Conservation (phyloP, 1,140 invertebrate species). For the Vollenhovia emeryi region DNA sequence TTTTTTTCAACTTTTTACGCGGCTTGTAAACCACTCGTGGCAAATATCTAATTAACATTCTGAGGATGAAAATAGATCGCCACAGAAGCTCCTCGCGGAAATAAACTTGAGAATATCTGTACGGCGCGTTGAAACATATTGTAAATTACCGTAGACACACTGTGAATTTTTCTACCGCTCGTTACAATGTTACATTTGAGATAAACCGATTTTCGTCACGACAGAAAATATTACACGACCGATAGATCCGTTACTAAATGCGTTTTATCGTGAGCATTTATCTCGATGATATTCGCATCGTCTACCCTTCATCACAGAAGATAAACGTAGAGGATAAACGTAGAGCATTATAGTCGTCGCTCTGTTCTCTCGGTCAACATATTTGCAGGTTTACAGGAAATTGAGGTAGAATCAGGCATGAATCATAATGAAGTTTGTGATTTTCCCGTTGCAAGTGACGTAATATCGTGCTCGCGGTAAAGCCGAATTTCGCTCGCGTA, state of each 20-base stretch:
- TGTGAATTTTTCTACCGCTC: neutral
- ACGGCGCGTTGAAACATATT: neutral
- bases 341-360: slow-evolving; percentile 22
- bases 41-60: neutral
- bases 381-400: slow-evolving; percentile 46
- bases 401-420: slow-evolving; percentile 43
- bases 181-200: neutral
- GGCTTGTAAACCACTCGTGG: neutral
- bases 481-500: neutral
- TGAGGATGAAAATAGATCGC: neutral
- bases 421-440: slow-evolving; percentile 50
- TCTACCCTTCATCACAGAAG: neutral
- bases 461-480: slow-evolving; percentile 6
- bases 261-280: slow-evolving; percentile 27
- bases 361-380: slow-evolving; percentile 26
- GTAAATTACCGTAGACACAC: neutral
- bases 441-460: slow-evolving; percentile 21
- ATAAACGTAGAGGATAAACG: slow-evolving; percentile 26
- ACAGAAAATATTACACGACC: neutral
- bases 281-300: slow-evolving; percentile 2
- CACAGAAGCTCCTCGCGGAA: neutral
- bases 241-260: slow-evolving; percentile 1
- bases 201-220: neutral
- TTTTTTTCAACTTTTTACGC: neutral
- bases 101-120: neutral